These are phyloP conservation scores for Sminthurinus signatus DNA, from an alignment of 1,140 invertebrate species.

Conservation along the genomic window DNA sequence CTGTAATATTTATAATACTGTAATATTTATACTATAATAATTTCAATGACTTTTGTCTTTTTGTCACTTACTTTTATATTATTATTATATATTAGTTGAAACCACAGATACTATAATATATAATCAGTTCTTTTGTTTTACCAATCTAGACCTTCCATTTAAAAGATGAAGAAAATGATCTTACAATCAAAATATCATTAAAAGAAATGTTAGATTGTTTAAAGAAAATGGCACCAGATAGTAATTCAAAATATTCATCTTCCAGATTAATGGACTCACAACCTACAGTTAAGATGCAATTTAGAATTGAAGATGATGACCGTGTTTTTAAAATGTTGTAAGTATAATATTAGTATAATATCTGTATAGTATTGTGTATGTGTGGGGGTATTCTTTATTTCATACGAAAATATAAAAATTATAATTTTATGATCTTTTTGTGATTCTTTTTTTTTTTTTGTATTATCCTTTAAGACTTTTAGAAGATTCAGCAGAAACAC, in stretches of 20 bases:
- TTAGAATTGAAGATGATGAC: neutral
- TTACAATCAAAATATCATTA: conserved; percentile 16
- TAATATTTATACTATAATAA: neutral
- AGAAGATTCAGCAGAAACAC: neutral
- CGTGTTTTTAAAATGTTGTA: conserved; percentile 6
- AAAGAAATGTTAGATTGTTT: conserved; percentile 23
- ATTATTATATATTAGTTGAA: neutral
- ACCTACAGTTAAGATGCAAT: neutral
- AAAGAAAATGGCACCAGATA: conserved; percentile 14
- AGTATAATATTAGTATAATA: too few species aligned
- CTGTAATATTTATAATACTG: neutral
- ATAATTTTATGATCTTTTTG: too few species aligned
- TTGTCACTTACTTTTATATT: neutral
- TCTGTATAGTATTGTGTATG: too few species aligned
- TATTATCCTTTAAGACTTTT: neutral
- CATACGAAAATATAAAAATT: too few species aligned
- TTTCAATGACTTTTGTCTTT: neutral
- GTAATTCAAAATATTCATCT: neutral
- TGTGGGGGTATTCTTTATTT: too few species aligned
- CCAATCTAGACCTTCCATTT: conserved; percentile 8
- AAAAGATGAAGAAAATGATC: conserved; percentile 10
- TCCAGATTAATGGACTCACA: neutral
- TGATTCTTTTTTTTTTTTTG: too few species aligned
- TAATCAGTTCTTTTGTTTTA: neutral
- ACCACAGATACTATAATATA: neutral